A percentile compares a stretch with the other conserved stretches of the same genome.
These are phyloP conservation scores for Microchirus variegatus DNA, from an alignment of 2,797 vertebrate genomes.

Conservation along the genomic window DNA sequence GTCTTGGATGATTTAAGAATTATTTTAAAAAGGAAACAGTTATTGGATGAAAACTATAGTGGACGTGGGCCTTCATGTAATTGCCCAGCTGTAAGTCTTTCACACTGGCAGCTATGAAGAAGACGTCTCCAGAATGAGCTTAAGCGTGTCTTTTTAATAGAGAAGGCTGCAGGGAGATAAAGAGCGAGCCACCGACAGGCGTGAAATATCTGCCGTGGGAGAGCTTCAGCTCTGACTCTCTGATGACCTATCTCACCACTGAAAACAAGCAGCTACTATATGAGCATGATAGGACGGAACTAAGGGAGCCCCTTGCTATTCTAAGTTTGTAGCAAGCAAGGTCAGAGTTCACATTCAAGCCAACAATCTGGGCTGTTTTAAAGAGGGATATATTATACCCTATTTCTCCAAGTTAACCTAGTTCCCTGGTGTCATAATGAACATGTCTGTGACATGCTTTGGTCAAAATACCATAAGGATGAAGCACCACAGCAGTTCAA, in stretches of 20 bases:
- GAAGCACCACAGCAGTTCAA: no score
- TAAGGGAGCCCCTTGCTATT: conserved; percentile 36
- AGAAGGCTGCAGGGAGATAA: conserved; percentile 32
- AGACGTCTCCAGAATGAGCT: conserved; percentile 52
- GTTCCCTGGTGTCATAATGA: no score
- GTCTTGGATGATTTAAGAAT: conserved; percentile 51
- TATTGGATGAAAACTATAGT: conserved; percentile 17
- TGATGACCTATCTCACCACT: conserved; percentile 72
- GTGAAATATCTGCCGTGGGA: conserved; percentile 73
- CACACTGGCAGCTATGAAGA: conserved; percentile 25
- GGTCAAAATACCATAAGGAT: no score
- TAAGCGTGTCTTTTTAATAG: conserved; percentile 71
- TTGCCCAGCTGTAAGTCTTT: conserved; percentile 44
- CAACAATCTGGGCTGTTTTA: conserved; percentile 37
- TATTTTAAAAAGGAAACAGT: conserved; percentile 59
- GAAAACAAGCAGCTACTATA: conserved; percentile 80
- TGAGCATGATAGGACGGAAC: conserved; percentile 34
- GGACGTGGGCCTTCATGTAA: conserved; percentile 14
- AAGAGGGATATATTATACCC: no score
- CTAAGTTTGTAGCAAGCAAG: conserved; percentile 47
- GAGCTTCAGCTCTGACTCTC: conserved; percentile 56
- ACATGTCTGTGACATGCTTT: no score
- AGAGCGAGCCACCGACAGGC: conserved; percentile 63
- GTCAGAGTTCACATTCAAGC: conserved; percentile 64
- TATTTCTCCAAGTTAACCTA: no score